Evolutionary conservation across 1,140 invertebrate genomes (phyloP), one percentile per base, ranked within the genome.

Genomic region (Magallana angulata): DNA sequence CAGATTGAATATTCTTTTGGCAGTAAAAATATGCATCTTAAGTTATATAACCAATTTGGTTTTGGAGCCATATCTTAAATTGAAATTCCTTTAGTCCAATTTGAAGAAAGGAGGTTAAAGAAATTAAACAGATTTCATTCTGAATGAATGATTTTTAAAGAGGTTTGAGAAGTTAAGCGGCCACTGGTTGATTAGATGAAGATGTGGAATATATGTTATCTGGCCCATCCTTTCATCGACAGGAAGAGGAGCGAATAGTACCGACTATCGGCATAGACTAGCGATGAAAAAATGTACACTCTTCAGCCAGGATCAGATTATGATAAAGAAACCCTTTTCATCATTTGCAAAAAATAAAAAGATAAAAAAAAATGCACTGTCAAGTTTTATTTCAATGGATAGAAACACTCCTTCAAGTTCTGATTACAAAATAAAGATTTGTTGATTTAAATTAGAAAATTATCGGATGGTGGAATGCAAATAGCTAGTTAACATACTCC

Each of bases 391-490:
- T 48, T 48, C 36, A 48, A 48, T 48, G 36, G 36, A 48, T 48
- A 76, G 36, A 5, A 76, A 76, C 68, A 76, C 68, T 76, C 68
- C 68, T 76, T 30, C 24, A 30, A 76, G 68, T 76, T 76, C 68
- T 36, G 68, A 76, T 76, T 71, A 71, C 64, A 71, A 71, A 71
- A 71, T 71, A 71, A 48, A 11, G 18, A 24, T 76, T 76, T 18
- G 18, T 76, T 76, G 68, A 76, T 76, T 76, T 12, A 24, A 76
- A 30, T 24, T 76, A 18, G 24, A 30, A 76, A 48, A 76, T 76
- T 76, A 76, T 76, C 68, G 48, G 68, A 76, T 76, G 18, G 36
- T 76, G 68, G 68, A 76, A 36, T 76, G 68, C 68, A 76, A 76
- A 76, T 76, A 76, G 68, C 68, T 76, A 76, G 68, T 76, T 76